Evolutionary conservation across 2,113 vertebrate genomes (phyloP), one percentile per base, ranked within the genome.

Genomic region (Crocuta crocuta): DNA sequence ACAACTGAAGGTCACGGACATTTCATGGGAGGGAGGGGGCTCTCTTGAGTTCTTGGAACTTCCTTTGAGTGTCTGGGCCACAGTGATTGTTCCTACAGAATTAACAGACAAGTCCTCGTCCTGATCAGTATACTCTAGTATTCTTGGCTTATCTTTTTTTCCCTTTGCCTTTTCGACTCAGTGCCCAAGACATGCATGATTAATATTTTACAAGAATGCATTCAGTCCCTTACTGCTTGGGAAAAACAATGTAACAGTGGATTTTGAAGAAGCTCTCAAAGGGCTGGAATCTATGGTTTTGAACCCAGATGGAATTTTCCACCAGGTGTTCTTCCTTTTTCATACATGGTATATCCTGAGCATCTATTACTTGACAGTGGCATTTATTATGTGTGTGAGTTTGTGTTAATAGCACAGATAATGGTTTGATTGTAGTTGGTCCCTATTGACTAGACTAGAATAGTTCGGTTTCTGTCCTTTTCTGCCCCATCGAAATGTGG

Each of bases 141-240:
- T 35, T 58, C 68, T 73, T 76, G 79, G 50, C 76, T 90, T 76
- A 12, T 76, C 50, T 78, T 84, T 13, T 71, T 48, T 88, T 84
- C 66, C 74, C 45, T 86, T 91, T 94, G 80, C 82, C 65, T 96
- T 95, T 94, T 92, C 45, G n/a, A 95, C 33, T 94, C 19, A 2
- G 65, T 91, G 71, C 63, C 45, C 78, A 83, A 70, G 85, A 91
- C 39, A 82, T 0, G 4, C 90, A 65, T 89, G 91, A 91, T 96
- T 95, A 93, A 80, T 97, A 96, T 97, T 97, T 98, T 92, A 96
- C 43, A 86, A 89, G 76, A 84, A 61, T 74, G 70, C 35, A 74
- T 91, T 96, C 63, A 85, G 12, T 86, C 80, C 66, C 48, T 81
- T 84, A 96, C 68, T 92, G 80, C 80, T 90, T 74, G 39, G 33